Base-by-base conservation (phyloP, 1,140 invertebrate genomes). In the Apocrypta bakeri region DNA sequence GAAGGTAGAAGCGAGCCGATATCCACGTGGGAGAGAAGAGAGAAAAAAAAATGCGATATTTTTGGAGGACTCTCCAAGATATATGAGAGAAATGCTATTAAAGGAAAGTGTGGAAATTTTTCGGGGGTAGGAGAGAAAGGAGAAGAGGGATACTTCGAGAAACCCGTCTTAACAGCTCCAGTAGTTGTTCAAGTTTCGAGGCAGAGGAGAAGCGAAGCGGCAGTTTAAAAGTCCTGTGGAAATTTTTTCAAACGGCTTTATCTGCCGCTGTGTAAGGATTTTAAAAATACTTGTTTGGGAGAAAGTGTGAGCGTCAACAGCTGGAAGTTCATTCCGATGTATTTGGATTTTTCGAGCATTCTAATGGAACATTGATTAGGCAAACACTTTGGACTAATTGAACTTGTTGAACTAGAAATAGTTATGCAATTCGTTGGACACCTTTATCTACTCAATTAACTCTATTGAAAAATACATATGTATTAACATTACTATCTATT, bases 91-190 rank as follows among this genome's bases (percentile, higher is more conserved):
- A 68, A 78, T 68, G 63, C 63, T 31, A 0, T 21, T 1, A n/a
- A 56, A 21, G 75, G 68, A 78, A 68, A 56, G 33, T 17, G 29
- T 48, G 21, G 63, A 76, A 76, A n/a, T n/a, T n/a, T n/a, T n/a
- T 71, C 25, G 17, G 25, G 56, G 17, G 73, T 8, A 12, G 12
- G 40, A 42, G 40, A 12, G 40, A 42, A 1, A 42, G 40, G 21
- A 17, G 4, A 17, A 48, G 42, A 48, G 14, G 42, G 21, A 6
- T 21, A 17, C 14, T 56, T 7, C 48, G 17, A 56, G 48, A 17
- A 56, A 17, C 48, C 48, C 7, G 48, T 6, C 3, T n/a, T 21
- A 17, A 56, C 17, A 21, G 21, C 48, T 56, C 14, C n/a, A 56
- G n/a, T 12, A 42, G 1, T 7, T 14, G 17, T 56, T 1, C 0